A percentile compares a stretch with the other conserved stretches of the same genome.
These are phyloP conservation scores for Sminthurides aquaticus DNA, from an alignment of 2,888 invertebrate genomes.

Conservation along the genomic window DNA sequence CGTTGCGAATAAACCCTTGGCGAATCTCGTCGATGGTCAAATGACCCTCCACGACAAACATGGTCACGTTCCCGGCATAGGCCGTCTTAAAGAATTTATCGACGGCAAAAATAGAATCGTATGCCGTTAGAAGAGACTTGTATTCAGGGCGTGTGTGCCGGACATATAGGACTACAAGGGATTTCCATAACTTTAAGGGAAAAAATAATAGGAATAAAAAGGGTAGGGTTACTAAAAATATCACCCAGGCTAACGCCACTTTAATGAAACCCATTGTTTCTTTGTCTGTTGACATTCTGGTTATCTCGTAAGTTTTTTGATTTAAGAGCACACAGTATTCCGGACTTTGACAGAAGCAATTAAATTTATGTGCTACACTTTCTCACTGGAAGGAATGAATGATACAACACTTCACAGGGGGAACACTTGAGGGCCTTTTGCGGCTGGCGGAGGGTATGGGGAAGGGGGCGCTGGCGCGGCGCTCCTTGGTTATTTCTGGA, in stretches of 20 bases:
- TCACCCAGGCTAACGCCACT: slow-evolving; percentile 10
- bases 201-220: slow-evolving; percentile 18
- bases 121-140: slow-evolving; percentile 28
- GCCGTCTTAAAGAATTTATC: slow-evolving; percentile 32
- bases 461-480: too few relatives aligned
- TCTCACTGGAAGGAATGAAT: background rate
- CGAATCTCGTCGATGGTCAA: slow-evolving; percentile 22
- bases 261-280: slow-evolving; percentile 1
- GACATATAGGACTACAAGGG: slow-evolving; percentile 19
- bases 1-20: slow-evolving; percentile 20
- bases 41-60: slow-evolving; percentile 29
- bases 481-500: too few relatives aligned
- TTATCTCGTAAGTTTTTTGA: background rate
- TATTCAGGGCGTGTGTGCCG: slow-evolving; percentile 18
- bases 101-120: slow-evolving; percentile 40
- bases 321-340: background rate
- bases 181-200: slow-evolving; percentile 23
- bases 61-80: slow-evolving; percentile 34
- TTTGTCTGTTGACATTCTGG: background rate
- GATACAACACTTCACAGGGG: too few relatives aligned
- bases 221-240: slow-evolving; percentile 1
- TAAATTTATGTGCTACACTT: background rate
- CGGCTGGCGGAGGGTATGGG: too few relatives aligned
- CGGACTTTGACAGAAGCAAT: background rate
- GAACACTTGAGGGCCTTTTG: too few relatives aligned